A percentile compares a stretch with the other conserved stretches of the same genome.
Evolutionary conservation across 2,888 invertebrate genomes (phyloP).

Genomic region (Drosophila dives): DNA sequence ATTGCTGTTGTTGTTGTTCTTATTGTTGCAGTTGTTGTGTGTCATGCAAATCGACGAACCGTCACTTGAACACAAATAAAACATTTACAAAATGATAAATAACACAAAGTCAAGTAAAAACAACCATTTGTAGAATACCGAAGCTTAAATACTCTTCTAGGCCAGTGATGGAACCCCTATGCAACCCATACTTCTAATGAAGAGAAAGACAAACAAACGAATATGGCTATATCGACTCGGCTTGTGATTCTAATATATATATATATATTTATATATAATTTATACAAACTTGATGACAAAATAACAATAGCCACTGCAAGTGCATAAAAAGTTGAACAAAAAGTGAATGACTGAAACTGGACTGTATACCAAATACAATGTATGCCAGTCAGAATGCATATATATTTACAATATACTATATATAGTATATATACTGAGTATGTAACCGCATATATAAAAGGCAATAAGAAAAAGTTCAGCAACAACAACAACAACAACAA

Average conservation of each 20-base stretch:
- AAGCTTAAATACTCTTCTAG: neutral
- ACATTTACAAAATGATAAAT: constrained; percentile 1
- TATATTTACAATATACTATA: neutral
- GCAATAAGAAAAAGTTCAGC: neutral
- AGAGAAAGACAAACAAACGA: neutral
- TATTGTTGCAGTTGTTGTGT: constrained; percentile 32
- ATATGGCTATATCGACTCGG: neutral
- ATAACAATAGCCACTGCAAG: neutral
- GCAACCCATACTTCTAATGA: neutral
- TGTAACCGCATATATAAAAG: neutral
- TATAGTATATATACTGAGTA: neutral
- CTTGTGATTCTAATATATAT: neutral
- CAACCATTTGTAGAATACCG: neutral
- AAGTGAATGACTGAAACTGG: constrained; percentile 7
- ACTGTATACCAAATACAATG: neutral
- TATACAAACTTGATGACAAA: neutral
- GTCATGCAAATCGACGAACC: constrained; percentile 34
- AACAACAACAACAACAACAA: neutral
- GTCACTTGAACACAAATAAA: constrained; percentile 31
- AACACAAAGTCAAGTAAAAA: neutral
- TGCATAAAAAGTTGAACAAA: neutral
- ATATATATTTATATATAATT: neutral
- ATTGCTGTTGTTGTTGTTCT: neutral
- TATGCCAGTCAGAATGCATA: neutral
- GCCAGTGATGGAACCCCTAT: neutral